Evolutionary conservation across 2,888 invertebrate genomes (phyloP), one percentile per base, ranked within the genome.

Genomic region (Microctonus aethiopoides): DNA sequence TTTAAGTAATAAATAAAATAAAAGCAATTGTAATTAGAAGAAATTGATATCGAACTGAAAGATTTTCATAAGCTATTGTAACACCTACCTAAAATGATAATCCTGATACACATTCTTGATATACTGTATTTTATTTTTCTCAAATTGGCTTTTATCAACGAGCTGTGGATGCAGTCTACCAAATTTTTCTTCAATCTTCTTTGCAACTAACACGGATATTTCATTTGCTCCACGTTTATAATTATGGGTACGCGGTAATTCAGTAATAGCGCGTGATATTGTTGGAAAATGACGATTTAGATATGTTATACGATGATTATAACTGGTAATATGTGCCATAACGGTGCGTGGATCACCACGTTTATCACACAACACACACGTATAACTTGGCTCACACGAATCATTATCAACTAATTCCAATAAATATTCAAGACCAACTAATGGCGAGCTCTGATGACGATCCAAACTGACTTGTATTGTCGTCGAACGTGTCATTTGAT

Each of bases 261-360:
- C 91, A 46, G 88, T 87, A 69, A 93, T 87, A 64, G 90, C 87
- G 1, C 89, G 87, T 77, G 89, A 89, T 72, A 86, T 92, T 22
- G 90, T 90, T 9, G 90, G 87, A 85, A 90, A 92, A 84, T 91
- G 92, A 64, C 88, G 87, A 89, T 91, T 89, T 74, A 95, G 86
- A 84, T 92, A 95, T 81, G 93, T 91, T 79, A 90, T 88, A 13
- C 92, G 90, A 83, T 95, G 95, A 86, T 92, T 92, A 85, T 91
- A 92, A 83, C 94, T 93, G 22, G 92, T 91, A 82, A 95, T 89
- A 85, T 95, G 95, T 74, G 92, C 91, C 84, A 95, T 89, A 76
- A 95, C 93, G 63, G 93, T 94, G 57, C 93, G 90, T 29, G 92
- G 92, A 83, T 94, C 93, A 46, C 94, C 94, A 77, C 92, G 91